A percentile compares a stretch with the other conserved stretches of the same genome.
Evolutionary conservation across 2,888 invertebrate species (phyloP).

Genomic region (Lasius platythorax): DNA sequence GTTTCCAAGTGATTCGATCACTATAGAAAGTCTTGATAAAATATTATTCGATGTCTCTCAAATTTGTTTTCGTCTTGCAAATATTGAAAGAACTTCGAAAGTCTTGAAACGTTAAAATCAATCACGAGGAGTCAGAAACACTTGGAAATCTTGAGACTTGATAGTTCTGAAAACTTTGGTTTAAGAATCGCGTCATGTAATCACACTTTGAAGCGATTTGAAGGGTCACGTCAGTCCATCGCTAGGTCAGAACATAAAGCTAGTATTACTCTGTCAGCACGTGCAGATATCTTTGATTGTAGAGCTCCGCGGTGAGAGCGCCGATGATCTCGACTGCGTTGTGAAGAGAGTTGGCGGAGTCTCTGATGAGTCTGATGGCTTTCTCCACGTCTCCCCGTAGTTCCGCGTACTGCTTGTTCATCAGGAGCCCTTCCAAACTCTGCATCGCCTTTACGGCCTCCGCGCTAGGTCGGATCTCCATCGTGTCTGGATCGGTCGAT

Average conservation of each 20-base stretch:
- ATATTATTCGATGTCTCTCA: not conserved
- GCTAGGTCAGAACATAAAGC: constrained; percentile 27
- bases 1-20: not conserved
- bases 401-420: constrained; percentile 86
- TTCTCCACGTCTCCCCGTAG: constrained; percentile 85
- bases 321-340: constrained; percentile 86
- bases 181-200: constrained; percentile 5
- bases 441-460: constrained; percentile 86
- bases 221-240: not conserved
- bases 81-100: not conserved
- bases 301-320: constrained; percentile 86
- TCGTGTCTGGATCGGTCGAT: constrained; percentile 77
- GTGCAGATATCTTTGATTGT: constrained; percentile 84
- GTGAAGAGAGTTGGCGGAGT: constrained; percentile 87
- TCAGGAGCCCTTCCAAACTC: constrained; percentile 83
- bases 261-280: constrained; percentile 78
- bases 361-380: constrained; percentile 86
- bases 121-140: not conserved
- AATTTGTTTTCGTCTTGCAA: not conserved
- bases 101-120: constrained; percentile 2
- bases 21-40: not conserved
- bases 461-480: constrained; percentile 83
- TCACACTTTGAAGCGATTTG: constrained; percentile 6
- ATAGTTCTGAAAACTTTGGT: constrained; percentile 8
- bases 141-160: not conserved